Percentiles rank a stretch among this genome's conserved stretches.
Evolutionary conservation across 2,888 invertebrate species (phyloP).

Genomic region (Andrena trimmerana): DNA sequence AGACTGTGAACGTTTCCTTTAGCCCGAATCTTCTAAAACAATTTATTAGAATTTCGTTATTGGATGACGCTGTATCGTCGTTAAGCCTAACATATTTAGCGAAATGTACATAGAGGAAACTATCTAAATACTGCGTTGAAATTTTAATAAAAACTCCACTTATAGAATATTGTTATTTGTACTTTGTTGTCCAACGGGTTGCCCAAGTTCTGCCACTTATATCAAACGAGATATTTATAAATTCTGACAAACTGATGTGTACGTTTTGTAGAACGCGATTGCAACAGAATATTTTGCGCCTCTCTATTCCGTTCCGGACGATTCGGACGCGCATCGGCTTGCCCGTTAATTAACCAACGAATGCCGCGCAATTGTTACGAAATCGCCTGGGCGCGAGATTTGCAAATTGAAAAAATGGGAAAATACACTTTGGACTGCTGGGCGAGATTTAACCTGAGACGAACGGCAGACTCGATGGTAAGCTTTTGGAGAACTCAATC

Average conservation of each 20-base stretch:
- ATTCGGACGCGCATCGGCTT: background rate
- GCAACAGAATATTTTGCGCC: conserved; percentile 40
- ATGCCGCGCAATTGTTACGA: background rate
- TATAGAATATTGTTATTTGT: background rate
- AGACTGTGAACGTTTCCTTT: conserved; percentile 41
- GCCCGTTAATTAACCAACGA: background rate
- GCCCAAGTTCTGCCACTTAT: conserved; percentile 10
- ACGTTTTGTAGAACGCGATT: conserved; percentile 23
- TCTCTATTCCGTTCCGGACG: background rate
- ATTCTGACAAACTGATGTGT: conserved; percentile 38
- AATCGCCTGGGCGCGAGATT: background rate
- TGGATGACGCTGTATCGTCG: background rate
- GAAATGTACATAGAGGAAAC: background rate
- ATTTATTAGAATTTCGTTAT: conserved; percentile 31
- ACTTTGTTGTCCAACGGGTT: background rate
- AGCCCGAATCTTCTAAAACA: conserved; percentile 65
- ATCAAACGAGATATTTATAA: conserved; percentile 48
- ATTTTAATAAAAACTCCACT: background rate
- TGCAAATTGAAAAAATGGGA: conserved; percentile 21
- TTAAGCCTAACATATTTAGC: background rate
- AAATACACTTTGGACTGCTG: conserved; percentile 18
- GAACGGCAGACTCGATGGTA: background rate
- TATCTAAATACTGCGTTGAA: background rate
- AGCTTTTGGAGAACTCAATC: background rate
- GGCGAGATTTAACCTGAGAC: conserved; percentile 50